Evolutionary conservation across 2,888 invertebrate genomes (phyloP), one percentile per base, ranked within the genome.

Genomic region (Trissoscelio sp.): DNA sequence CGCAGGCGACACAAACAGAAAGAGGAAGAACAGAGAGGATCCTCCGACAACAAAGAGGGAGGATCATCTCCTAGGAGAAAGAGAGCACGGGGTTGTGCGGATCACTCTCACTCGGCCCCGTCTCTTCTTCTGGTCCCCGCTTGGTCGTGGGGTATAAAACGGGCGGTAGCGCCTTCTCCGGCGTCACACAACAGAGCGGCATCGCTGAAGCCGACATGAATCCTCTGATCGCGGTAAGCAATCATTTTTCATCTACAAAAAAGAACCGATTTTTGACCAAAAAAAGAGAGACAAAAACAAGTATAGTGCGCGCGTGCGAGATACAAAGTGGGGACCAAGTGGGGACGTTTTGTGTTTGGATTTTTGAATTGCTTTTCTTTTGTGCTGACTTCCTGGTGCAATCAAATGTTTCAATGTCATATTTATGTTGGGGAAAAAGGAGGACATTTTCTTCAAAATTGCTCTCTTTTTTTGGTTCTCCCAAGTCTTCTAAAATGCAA

Each of bases 161-260:
- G 88, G 87, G 88, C 89, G 85, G 88, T 84, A 88, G 88, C 87
- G 90, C 89, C 90, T 88, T 87, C 88, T 85, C 85, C 86, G 83
- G 87, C 91, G 91, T 91, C 91, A 91, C 91, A 91, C 89, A 91
- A 89, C 90, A 87, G 88, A 89, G 89, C 91, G 91, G 91, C 91
- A 90, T 89, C 88, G 89, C 88, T 89, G 90, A 89, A 89, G 90
- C 89, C 90, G 89, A 89, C 89, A 91, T 91, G 91, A 90, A 89
- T 89, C 89, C 90, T 89, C 89, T 91, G 88, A 88, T 91, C 90
- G 91, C 89, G 91, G 91, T 91, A 91, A 91, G 91, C 89, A 88
- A n/a, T 79, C 67, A 77, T 81, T 84, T 73, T 73, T 42, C 74
- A 51, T 31, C 55, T 18, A 20, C 42, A 60, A 16, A 51, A 53